Evolutionary conservation across 2,797 vertebrate species (phyloP).

Genomic region (Molothrus aeneus): DNA sequence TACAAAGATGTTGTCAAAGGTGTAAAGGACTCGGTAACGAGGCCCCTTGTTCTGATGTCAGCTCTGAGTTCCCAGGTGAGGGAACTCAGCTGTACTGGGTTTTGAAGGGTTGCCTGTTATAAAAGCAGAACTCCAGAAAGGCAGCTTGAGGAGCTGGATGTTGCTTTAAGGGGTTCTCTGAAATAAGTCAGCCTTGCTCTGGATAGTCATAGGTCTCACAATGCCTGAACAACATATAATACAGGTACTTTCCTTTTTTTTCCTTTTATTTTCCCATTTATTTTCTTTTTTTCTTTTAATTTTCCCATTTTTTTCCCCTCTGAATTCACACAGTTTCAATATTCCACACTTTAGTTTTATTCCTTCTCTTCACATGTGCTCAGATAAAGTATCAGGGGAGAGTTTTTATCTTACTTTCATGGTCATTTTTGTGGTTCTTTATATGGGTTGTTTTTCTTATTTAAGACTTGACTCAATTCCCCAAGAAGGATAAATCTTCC

Average conservation of each 20-base stretch:
- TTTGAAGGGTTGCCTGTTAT: not conserved
- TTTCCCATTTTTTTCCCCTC: rapidly evolving
- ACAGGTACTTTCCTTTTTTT: not conserved
- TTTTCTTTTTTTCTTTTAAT: not conserved
- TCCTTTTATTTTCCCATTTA: not conserved
- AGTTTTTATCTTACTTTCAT: not conserved
- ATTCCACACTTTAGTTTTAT: not conserved
- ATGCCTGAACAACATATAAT: not conserved
- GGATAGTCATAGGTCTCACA: not conserved
- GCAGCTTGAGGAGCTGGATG: not conserved
- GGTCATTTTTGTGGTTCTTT: not conserved
- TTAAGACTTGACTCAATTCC: not conserved
- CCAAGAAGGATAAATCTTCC: not conserved
- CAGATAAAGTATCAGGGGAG: not conserved
- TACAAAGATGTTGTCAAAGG: not conserved
- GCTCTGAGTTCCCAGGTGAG: not conserved
- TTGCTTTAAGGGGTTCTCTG: rapidly evolving
- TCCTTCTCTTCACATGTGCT: not conserved
- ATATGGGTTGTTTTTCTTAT: not conserved
- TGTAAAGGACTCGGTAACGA: not conserved
- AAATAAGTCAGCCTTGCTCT: not conserved
- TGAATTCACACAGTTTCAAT: not conserved
- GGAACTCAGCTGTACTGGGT: not conserved
- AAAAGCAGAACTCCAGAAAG: not conserved
- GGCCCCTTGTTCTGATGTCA: not conserved